phyloP scores from a whole-genome alignment of 2,888 invertebrate species.

The Sphaerophoria taeniata region DNA sequence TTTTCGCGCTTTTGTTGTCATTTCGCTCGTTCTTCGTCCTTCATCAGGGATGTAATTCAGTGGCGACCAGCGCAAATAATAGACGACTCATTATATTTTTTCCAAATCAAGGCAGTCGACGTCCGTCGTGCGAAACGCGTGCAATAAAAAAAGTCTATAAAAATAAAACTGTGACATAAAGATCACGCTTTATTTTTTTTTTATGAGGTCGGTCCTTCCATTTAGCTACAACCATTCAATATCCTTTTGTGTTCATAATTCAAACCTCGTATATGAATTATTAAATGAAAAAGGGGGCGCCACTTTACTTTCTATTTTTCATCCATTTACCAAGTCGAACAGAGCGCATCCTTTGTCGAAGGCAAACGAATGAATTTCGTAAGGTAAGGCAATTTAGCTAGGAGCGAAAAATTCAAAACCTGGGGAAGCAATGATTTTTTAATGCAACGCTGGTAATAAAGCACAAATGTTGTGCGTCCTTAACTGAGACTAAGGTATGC shows the following conservation, averaged over 20 bases:
- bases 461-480: slow-evolving; percentile 50
- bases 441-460: slow-evolving; percentile 70
- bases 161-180: slow-evolving; percentile 18
- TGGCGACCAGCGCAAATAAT: slow-evolving; percentile 40
- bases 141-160: slow-evolving; percentile 1
- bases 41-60: slow-evolving; percentile 38
- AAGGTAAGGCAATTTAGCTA: slow-evolving; percentile 54
- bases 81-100: slow-evolving; percentile 54
- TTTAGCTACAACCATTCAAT: slow-evolving; percentile 41
- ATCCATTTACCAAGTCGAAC: neutral
- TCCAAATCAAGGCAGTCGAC: slow-evolving; percentile 36
- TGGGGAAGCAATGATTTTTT: slow-evolving; percentile 69
- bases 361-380: slow-evolving; percentile 18
- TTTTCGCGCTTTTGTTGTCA: slow-evolving; percentile 10
- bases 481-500: slow-evolving; percentile 15
- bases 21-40: neutral
- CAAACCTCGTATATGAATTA: slow-evolving; percentile 53
- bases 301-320: slow-evolving; percentile 39
- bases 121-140: neutral
- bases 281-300: slow-evolving; percentile 55
- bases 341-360: neutral
- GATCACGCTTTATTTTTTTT: neutral
- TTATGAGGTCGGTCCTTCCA: neutral
- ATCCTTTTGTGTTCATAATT: slow-evolving; percentile 47
- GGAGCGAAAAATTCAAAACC: slow-evolving; percentile 11